Base-by-base conservation (phyloP, 2,113 vertebrate genomes). In the Agelaius phoeniceus region DNA sequence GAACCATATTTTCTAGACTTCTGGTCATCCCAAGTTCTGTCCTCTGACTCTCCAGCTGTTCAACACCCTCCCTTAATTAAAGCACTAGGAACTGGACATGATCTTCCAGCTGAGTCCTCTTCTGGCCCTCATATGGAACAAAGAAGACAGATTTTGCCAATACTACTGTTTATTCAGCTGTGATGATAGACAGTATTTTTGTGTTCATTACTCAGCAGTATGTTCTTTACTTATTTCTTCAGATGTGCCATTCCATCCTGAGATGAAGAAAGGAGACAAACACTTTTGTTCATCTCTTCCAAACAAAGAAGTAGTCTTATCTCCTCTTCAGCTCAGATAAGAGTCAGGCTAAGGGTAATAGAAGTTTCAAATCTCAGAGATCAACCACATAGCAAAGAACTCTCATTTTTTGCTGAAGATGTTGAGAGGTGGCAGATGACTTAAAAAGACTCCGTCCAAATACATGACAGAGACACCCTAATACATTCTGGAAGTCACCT, bases 121-220 rank as follows among this genome's bases (percentile, higher is more conserved):
- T n/a, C 75, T 93, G 63, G 82, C 35, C 30, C 27, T 72, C 39
- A 51, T 52, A 65, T 21, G 39, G 37, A 88, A 85, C 54, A 90
- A 63, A 85, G 72, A 17, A 83, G 67, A 68, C 71, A 66, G n/a
- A 94, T 41, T 49, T 88, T 44, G 48, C 24, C 61, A 81, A 22
- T 48, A 48, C 5, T 88, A 6, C 43, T 92, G 65, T 84, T 94
- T 92, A 66, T 90, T 73, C 85, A 88, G 57, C 75, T 95, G 89
- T 23, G 65, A 87, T 67, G 88, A 57, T 13, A 71, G 61, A 84
- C 9, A 84, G 22, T 39, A 44, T 57, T 95, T 93, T 75, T 84
- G 30, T 85, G 63, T 79, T 75, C 66, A 57, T 93, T 82, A 87
- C 57, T 87, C 81, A 89, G 87, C 61, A 84, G 37, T 48, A 31